Base-by-base conservation (phyloP, 1,140 invertebrate species). In the Sycophaga agraensis region DNA sequence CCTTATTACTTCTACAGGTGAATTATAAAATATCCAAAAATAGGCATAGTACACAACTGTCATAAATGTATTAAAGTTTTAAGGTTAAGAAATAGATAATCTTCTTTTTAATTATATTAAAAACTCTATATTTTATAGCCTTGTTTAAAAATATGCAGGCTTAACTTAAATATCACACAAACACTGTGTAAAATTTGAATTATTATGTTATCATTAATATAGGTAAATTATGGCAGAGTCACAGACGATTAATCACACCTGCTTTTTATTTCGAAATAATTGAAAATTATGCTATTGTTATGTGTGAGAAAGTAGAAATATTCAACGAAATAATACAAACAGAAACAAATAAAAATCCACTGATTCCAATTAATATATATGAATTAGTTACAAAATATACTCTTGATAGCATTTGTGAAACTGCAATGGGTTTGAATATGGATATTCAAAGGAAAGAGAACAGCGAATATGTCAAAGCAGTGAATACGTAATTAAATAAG, bases 191-290 rank as follows among this genome's bases (percentile, higher is more conserved):
- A n/a, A n/a, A n/a, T n/a, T n/a, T n/a, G n/a, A n/a, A n/a, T n/a
- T n/a, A n/a, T n/a, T n/a, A n/a, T n/a, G n/a, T n/a, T n/a, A n/a
- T n/a, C n/a, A 31, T 16, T 28, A 49, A 17, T 66, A 26, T 48
- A 85, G 88, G 89, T 43, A 66, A 76, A 22, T 91, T 91, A 73
- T 96, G 94, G 94, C 84, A 85, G 42, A 78, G 79, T 11, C 80
- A 91, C n/a, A 82, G 94, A 19, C 93, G 91, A 77, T 83, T 94
- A 49, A 79, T 96, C 7, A 91, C 92, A 2, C 94, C 94, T 11
- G 87, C 92, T 0, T 96, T 96, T 72, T 93, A 95, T 76, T 94
- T 95, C 70, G 88, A 88, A 70, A 92, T 95, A 54, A 77, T 96
- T 3, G 88, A 94, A 56, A 84, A 89, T 68, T 96, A 94, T 85